Base-by-base conservation (phyloP, 2,797 vertebrate genomes). In the Cirrhinus molitorella region DNA sequence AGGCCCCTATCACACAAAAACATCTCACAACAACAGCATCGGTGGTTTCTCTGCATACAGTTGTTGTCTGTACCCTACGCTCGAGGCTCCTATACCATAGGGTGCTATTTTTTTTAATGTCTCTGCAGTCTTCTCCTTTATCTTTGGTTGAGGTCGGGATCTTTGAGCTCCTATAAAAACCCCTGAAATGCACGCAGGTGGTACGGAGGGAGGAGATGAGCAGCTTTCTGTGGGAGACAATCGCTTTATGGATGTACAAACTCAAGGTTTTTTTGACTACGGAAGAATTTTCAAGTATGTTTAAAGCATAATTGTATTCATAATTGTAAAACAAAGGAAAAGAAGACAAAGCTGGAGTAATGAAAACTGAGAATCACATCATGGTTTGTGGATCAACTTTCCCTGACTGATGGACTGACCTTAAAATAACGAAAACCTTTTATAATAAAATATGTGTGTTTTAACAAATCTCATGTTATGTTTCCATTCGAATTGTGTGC, bases 11-110 rank as follows among this genome's bases (percentile, higher is more conserved):
- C 93, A 85, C 85, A 4, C 34, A 87, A 84, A 65, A 88, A 73
- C 91, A 92, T 94, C 92, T 77, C 88, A 82, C 80, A 93, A 92
- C 92, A 91, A 90, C 88, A 90, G 88, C 89, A 81, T 86, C 91
- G 91, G 92, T 67, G 92, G 93, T 93, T 93, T 89, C 84, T 85
- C 85, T 79, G 77, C 83, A 79, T 87, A 49, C 65, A 87, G 88
- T 88, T 87, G 86, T 85, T 88, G 80, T 80, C 47, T 88, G 37
- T 65, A 25, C 19, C 37, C 73, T 34, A 40, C 40, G 9, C 73
- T 77, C 9, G 21, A 59, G 25, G 80, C 72, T 75, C 61, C n/a
- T 53, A 43, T 85, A 47, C 53, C 34, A 49, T 75, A 72, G 59
- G 79, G 83, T 85, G 87, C 91, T 83, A 87, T 88, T 83, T 88